A percentile compares a stretch with the other conserved stretches of the same genome.
These are phyloP conservation scores for Napeogenes sylphis DNA, from an alignment of 2,888 invertebrate genomes.

Conservation along the genomic window DNA sequence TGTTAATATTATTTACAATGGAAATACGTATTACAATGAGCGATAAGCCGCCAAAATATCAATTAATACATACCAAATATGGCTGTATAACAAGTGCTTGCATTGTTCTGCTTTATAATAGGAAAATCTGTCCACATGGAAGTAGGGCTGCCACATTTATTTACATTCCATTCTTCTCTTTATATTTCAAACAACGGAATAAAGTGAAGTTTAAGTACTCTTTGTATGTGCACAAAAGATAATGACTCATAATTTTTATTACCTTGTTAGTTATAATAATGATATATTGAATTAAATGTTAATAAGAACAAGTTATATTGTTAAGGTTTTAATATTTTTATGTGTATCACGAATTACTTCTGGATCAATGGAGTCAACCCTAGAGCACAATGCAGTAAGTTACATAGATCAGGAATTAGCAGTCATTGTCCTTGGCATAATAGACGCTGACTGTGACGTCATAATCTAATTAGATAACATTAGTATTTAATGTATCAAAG, in stretches of 20 bases:
- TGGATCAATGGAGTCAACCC: too few species aligned
- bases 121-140: conserved; percentile 73
- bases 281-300: too few species aligned
- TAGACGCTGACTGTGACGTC: conserved; percentile 42
- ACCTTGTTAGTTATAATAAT: too few species aligned
- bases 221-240: too few species aligned
- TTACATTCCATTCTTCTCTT: neutral
- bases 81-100: conserved; percentile 35
- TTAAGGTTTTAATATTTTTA: too few species aligned
- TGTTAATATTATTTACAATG: conserved; percentile 1
- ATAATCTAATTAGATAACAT: conserved; percentile 65
- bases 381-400: conserved; percentile 68
- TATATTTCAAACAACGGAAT: neutral
- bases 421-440: conserved; percentile 70
- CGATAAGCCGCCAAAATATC: conserved; percentile 18
- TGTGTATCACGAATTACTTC: too few species aligned
- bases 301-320: too few species aligned
- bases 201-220: neutral
- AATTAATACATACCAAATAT: conserved; percentile 28
- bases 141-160: conserved; percentile 17
- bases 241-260: too few species aligned
- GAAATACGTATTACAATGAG: neutral
- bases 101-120: conserved; percentile 66
- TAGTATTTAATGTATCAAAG: conserved; percentile 44
- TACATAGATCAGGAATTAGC: conserved; percentile 75